Base-by-base conservation (phyloP, 2,113 vertebrate species). In the Neogale vison region DNA sequence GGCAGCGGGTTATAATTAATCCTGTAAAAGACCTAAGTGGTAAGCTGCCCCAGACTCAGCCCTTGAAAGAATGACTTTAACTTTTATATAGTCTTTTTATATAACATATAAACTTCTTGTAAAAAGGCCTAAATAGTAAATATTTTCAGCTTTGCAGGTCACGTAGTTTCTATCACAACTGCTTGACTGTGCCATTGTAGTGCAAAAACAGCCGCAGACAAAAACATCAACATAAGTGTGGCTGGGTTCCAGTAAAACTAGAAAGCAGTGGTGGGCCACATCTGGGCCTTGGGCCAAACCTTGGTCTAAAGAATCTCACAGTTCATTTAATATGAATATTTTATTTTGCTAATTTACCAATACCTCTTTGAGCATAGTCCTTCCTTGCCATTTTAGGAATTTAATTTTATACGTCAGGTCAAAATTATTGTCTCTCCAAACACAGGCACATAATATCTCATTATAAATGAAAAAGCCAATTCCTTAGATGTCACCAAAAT, bases 251-350 rank as follows among this genome's bases (percentile, higher is more conserved):
- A 84, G 1, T 90, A 80, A 84, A 95, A 71, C 7, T 26, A 89
- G 61, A 87, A 90, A 55, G 21, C 65, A 4, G 4, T 82, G 8
- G 39, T 39, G 3, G 23, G 14, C 18, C 36, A 52, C 1, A 31
- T 63, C 57, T 90, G n/a, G 36, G 34, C 45, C 9, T 67, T 52
- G 31, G 39, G 21, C 42, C 50, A 93, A 67, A 80, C 65, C 34
- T 31, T 88, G 20, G 4, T 81, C 26, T 83, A 69, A 85, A 93
- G 45, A 95, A 77, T 87, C 45, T 93, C 42, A 65, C 2, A 88
- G 11, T 90, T 23, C 72, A 83, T 2, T 77, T 92, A 92, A 95
- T 79, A 69, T 12, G 52, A 88, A 31, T 93, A 31, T 93, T 96
- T 96, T 94, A 72, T 81, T 81, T 81, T 55, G 24, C 55, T 69